These are phyloP conservation scores for Tipula lateralis DNA, from an alignment of 2,888 invertebrate species.

Conservation along the genomic window DNA sequence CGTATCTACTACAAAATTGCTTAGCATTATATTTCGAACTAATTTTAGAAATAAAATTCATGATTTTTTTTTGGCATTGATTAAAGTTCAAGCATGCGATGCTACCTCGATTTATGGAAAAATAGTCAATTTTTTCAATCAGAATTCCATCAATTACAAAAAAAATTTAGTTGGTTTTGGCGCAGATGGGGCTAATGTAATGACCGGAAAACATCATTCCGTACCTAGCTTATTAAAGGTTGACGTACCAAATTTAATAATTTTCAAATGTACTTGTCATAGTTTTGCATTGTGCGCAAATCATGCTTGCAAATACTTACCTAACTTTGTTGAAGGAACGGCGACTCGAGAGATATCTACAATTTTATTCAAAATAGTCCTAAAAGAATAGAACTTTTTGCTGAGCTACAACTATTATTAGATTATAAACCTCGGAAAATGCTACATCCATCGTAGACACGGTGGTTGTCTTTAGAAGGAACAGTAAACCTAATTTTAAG, in stretches of 20 bases:
- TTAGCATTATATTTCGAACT: too few species aligned
- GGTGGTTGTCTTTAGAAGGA: background rate
- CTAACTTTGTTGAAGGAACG: background rate
- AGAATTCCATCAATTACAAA: background rate
- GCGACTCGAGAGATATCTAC: background rate
- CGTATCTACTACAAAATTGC: background rate
- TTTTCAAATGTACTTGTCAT: background rate
- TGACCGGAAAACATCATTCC: background rate
- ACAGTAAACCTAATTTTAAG: too few species aligned
- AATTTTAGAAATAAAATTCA: background rate
- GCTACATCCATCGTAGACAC: background rate
- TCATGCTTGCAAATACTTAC: too few species aligned
- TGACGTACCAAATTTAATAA: background rate
- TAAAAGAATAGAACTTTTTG: background rate
- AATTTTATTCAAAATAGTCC: conserved; percentile 3
- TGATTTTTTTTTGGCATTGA: background rate
- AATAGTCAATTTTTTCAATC: background rate
- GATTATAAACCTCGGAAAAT: background rate
- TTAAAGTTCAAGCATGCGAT: background rate
- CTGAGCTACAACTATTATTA: background rate
- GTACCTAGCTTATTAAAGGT: background rate
- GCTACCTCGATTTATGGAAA: background rate
- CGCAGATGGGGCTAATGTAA: too few species aligned
- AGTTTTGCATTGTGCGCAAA: background rate
- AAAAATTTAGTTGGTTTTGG: too few species aligned